Evolutionary conservation across 1,140 invertebrate genomes (phyloP).

Genomic region (Ditylenchus dipsaci): DNA sequence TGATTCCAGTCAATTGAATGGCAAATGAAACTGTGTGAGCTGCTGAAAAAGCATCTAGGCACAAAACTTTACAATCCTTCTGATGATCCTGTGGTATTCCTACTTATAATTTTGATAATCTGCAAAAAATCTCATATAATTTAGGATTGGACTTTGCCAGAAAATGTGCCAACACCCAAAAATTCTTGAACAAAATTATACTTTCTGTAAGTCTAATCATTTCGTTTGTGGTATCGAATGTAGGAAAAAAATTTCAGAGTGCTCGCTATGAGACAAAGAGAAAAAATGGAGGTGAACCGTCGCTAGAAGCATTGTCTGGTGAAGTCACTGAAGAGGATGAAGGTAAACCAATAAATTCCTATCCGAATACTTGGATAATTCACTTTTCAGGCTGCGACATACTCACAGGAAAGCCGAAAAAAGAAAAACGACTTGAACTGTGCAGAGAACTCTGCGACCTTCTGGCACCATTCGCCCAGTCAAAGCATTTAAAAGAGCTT

Average conservation of each 20-base stretch:
- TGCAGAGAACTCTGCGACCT: slow-evolving; percentile 45
- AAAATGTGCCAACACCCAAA: slow-evolving; percentile 48
- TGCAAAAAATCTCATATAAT: too few relatives aligned
- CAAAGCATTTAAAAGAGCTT: slow-evolving; percentile 41
- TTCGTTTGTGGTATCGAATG: background rate
- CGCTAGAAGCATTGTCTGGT: slow-evolving; percentile 26
- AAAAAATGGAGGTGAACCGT: slow-evolving; percentile 15
- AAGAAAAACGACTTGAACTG: slow-evolving; percentile 33
- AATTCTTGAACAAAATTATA: slow-evolving; percentile 55
- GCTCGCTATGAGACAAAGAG: slow-evolving; percentile 19
- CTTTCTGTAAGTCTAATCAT: slow-evolving; percentile 37
- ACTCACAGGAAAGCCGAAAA: slow-evolving; percentile 21
- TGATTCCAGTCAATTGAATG: slow-evolving; percentile 38
- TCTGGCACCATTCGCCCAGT: slow-evolving; percentile 46
- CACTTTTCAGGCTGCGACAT: slow-evolving; percentile 9
- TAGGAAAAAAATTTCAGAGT: slow-evolving; percentile 11
- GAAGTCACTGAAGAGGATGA: slow-evolving; percentile 50
- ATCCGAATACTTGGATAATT: too few relatives aligned
- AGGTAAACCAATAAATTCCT: background rate
- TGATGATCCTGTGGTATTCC: slow-evolving; percentile 31
- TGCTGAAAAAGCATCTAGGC: slow-evolving; percentile 42
- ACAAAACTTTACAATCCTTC: slow-evolving; percentile 42
- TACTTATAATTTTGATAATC: too few relatives aligned
- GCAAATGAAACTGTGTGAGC: slow-evolving; percentile 38
- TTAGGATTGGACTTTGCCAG: slow-evolving; percentile 46